Evolutionary conservation across 2,113 vertebrate species (phyloP).

Genomic region (Ailurus styani): DNA sequence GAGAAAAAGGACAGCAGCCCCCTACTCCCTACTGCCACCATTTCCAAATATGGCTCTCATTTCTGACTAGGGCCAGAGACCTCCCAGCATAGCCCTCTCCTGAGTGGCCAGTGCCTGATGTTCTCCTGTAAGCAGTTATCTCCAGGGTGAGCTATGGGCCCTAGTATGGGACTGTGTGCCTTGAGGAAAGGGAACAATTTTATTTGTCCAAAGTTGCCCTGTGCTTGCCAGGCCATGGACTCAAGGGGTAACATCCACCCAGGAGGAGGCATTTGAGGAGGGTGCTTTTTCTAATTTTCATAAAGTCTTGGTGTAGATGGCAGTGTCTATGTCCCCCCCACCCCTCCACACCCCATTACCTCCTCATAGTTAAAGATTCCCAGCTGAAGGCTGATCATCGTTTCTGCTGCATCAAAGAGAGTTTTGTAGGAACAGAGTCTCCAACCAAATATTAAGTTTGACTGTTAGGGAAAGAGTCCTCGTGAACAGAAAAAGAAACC

Average conservation of each 20-base stretch:
- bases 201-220: not conserved
- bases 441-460: slow-evolving; percentile 95
- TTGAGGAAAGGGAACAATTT: not conserved
- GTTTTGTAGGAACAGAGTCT: slow-evolving; percentile 93
- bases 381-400: slow-evolving; percentile 94
- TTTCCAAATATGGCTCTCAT: not conserved
- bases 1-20: no score
- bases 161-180: not conserved
- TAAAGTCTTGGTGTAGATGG: not conserved
- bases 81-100: not conserved
- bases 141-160: not conserved
- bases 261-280: not conserved
- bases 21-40: not conserved
- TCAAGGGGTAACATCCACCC: not conserved
- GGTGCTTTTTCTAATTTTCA: not conserved
- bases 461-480: slow-evolving; percentile 81
- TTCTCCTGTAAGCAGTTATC: not conserved
- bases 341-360: slow-evolving; percentile 74
- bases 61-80: not conserved
- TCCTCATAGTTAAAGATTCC: slow-evolving; percentile 98
- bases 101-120: not conserved
- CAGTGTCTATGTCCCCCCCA: not conserved
- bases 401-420: slow-evolving; percentile 89
- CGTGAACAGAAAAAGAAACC: not conserved
- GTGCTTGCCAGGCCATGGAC: not conserved